Evolutionary conservation across 2,888 invertebrate species (phyloP).

Genomic region (Drosophila infuscata): DNA sequence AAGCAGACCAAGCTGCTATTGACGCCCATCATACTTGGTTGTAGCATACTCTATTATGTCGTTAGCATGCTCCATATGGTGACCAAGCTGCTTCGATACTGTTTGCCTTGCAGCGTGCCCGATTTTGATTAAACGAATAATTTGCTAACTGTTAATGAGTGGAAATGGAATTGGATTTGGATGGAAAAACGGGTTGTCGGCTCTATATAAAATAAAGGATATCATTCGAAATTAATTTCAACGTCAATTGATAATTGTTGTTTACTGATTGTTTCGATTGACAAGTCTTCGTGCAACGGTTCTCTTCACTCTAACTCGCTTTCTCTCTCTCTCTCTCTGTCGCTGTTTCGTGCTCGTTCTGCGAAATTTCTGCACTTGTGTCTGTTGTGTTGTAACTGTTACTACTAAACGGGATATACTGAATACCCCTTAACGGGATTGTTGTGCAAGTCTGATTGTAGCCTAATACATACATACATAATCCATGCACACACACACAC

Average conservation of each 20-base stretch:
- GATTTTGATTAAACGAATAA: too few relatives aligned
- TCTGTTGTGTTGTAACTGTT: slow-evolving; percentile 20
- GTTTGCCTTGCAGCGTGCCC: slow-evolving; percentile 50
- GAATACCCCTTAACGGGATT: slow-evolving; percentile 20
- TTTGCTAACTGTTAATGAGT: slow-evolving; percentile 5
- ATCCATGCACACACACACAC: slow-evolving; percentile 15
- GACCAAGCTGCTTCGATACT: slow-evolving; percentile 59
- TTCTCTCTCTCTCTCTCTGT: neutral
- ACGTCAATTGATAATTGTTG: neutral
- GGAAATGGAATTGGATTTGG: neutral
- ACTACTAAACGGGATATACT: slow-evolving; percentile 31
- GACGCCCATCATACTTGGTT: slow-evolving; percentile 63
- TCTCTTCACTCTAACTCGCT: slow-evolving; percentile 1
- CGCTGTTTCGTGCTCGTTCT: neutral
- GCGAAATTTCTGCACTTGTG: slow-evolving; percentile 7
- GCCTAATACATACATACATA: slow-evolving; percentile 10
- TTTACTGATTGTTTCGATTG: neutral
- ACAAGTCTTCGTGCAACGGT: neutral
- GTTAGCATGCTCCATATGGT: slow-evolving; percentile 58
- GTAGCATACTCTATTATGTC: slow-evolving; percentile 62
- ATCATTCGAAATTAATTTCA: slow-evolving; percentile 1
- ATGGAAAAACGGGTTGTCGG: slow-evolving; percentile 7
- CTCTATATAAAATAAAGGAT: slow-evolving; percentile 22
- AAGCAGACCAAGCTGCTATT: slow-evolving; percentile 68
- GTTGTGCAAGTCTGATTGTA: slow-evolving; percentile 19